Conservation (phyloP, 2,113 vertebrate genomes). For the Antennarius striatus region DNA sequence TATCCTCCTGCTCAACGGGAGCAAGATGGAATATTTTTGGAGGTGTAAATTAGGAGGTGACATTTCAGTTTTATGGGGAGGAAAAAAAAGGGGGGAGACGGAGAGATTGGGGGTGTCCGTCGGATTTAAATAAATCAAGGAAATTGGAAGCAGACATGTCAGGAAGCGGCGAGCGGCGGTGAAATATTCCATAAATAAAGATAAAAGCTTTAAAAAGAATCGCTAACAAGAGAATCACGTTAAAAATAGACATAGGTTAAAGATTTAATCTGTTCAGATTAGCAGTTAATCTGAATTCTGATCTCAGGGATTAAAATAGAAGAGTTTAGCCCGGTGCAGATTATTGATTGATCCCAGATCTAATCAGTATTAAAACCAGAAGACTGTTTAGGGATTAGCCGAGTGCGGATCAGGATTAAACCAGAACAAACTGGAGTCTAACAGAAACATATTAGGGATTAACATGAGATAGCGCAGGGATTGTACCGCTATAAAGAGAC, state of each 20-base stretch:
- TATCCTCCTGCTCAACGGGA: background rate
- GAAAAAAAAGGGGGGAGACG: background rate
- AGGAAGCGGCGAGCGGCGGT: background rate
- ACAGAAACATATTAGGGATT: background rate
- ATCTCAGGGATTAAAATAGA: background rate
- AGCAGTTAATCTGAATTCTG: background rate
- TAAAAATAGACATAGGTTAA: no score
- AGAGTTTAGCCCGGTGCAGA: background rate
- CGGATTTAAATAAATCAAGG: conserved; percentile 9
- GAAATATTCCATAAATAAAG: no score
- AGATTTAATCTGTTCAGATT: background rate
- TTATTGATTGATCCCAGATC: background rate
- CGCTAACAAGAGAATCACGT: no score
- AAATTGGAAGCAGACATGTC: background rate
- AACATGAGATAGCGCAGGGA: background rate
- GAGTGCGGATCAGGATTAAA: background rate
- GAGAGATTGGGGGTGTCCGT: background rate
- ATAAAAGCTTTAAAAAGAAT: no score
- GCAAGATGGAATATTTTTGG: background rate
- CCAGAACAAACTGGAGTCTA: background rate
- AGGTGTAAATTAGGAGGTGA: conserved; percentile 1
- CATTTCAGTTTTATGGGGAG: background rate
- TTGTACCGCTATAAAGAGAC: background rate
- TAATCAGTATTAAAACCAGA: no score
- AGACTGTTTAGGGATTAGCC: no score